Conservation (phyloP, 2,888 invertebrate species). For the Synanthedon vespiformis region DNA sequence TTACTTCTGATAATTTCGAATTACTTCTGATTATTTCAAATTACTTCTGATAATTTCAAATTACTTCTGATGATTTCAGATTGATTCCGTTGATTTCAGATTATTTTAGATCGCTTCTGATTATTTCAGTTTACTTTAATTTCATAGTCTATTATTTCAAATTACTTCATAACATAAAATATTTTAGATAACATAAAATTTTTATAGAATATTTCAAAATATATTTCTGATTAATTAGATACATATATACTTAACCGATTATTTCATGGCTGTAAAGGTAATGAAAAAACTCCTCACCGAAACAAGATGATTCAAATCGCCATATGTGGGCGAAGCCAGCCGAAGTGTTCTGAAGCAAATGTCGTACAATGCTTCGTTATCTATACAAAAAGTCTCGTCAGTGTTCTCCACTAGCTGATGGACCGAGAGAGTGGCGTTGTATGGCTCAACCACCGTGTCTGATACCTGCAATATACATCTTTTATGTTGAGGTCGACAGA, state of each 20-base stretch:
- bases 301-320: slow-evolving; percentile 91
- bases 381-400: slow-evolving; percentile 89
- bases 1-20: neutral
- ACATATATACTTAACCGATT: too few relatives aligned
- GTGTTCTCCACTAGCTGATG: slow-evolving; percentile 90
- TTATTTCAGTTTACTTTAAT: too few relatives aligned
- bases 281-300: slow-evolving; percentile 60
- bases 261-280: too few relatives aligned
- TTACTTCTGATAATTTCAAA: neutral
- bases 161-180: too few relatives aligned
- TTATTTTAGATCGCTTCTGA: too few relatives aligned
- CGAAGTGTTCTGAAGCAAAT: slow-evolving; percentile 90
- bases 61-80: too few relatives aligned
- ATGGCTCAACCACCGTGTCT: slow-evolving; percentile 89
- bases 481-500: neutral
- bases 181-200: too few relatives aligned
- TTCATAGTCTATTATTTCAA: too few relatives aligned
- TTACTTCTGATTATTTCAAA: neutral
- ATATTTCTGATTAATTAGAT: too few relatives aligned
- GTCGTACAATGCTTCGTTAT: slow-evolving; percentile 90
- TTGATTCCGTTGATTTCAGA: too few relatives aligned
- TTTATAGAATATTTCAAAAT: too few relatives aligned
- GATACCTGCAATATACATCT: slow-evolving; percentile 61
- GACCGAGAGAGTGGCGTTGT: slow-evolving; percentile 88
- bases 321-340: slow-evolving; percentile 86